Evolutionary conservation across 2,888 invertebrate species (phyloP), one percentile per base, ranked within the genome.

Genomic region (Ceratothoa steindachneri): DNA sequence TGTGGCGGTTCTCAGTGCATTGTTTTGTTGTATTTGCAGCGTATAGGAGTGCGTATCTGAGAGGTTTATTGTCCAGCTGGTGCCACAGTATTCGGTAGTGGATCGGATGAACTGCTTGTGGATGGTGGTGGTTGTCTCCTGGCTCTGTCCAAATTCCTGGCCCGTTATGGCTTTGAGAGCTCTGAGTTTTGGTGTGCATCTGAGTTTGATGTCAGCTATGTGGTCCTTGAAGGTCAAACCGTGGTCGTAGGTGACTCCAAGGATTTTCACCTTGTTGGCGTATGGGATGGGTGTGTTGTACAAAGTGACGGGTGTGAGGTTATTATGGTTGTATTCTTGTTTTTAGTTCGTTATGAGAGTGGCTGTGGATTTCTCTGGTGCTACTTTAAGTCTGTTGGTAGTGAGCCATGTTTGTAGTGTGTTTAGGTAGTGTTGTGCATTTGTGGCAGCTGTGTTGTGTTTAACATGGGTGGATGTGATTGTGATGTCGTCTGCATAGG

Each of bases 51-150:
- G 27, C 5, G 60, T 70, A 1, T 60, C 30, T 29, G 60, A 4
- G 15, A 69, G 24, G n/a, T 15, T 53, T 9, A 53, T 22, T 22
- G 52, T 24, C 69, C 53, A 66, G 22, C 22, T 30, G 15, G 70
- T 30, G 60, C 60, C 60, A 15, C 55, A 55, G 30, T 60, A 70
- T 0, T 30, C 29, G 28, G 60, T 29, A 24, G 60, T 60, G 1
- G 70, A 70, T 24, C 55, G 9, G 19, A 70, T 60, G 12, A 30
- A 65, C 64, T 71, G 69, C 52, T 69, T 69, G 53, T 52, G 52
- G 5, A 69, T 28, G 15, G 27, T 7, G 3, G 66, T 9, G 5
- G 28, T 19, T 66, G 27, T 66, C 27, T 66, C 69, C 52, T 69
- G 29, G 24, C 0, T 7, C 7, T 65, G 66, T 66, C 28, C 66